These are phyloP conservation scores for Tyrophagus putrescentiae DNA, from an alignment of 1,140 invertebrate species.

Conservation along the genomic window DNA sequence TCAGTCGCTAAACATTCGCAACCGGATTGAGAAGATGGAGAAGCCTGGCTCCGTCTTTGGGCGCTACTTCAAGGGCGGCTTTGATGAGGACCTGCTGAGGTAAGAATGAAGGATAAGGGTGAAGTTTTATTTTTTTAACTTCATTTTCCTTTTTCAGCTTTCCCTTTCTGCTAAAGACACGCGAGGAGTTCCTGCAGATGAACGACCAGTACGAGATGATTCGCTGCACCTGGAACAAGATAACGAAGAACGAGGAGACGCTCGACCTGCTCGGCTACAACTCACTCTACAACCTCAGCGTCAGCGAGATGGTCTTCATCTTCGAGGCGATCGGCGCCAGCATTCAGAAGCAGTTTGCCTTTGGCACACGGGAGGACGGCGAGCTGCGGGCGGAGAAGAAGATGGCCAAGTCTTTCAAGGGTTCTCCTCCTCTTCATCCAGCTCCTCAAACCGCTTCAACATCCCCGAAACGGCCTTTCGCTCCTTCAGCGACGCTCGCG, in stretches of 20 bases:
- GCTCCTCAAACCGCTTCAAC: background rate
- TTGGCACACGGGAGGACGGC: background rate
- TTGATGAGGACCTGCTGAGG: slow-evolving; percentile 19
- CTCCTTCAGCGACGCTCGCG: background rate
- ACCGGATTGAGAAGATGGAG: slow-evolving; percentile 16
- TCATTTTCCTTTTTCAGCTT: slow-evolving; percentile 20
- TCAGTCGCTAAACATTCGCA: slow-evolving; percentile 3
- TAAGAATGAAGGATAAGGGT: background rate
- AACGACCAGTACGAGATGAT: slow-evolving; percentile 21
- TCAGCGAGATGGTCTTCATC: slow-evolving; percentile 23
- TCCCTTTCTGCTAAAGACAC: slow-evolving; percentile 21
- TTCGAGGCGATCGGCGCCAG: slow-evolving; percentile 22
- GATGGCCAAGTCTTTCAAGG: background rate
- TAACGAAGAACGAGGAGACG: background rate
- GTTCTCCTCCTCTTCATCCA: too few relatives aligned
- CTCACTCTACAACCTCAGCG: slow-evolving; percentile 10
- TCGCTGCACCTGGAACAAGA: background rate
- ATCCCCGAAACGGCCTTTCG: background rate
- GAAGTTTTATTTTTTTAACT: background rate
- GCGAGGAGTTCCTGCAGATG: slow-evolving; percentile 20
- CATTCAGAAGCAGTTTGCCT: background rate
- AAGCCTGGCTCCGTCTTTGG: slow-evolving; percentile 21
- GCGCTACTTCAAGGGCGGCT: slow-evolving; percentile 11
- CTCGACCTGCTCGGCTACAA: slow-evolving; percentile 15
- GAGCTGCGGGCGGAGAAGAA: background rate